phyloP scores from a whole-genome alignment of 2,888 invertebrate species.

The Lithodes maja region DNA sequence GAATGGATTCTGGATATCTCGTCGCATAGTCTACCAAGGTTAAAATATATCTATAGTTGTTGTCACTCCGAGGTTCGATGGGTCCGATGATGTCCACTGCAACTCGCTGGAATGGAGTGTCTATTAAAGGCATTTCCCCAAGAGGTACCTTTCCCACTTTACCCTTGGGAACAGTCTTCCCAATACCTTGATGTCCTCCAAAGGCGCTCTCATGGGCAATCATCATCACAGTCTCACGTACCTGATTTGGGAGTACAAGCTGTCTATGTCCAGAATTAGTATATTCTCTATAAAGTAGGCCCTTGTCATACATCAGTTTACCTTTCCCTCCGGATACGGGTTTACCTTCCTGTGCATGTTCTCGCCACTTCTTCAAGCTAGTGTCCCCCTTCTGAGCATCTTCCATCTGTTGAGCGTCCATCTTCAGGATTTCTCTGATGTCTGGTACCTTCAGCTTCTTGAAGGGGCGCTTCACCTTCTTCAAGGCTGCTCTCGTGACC shows the following conservation, averaged over 20 bases:
- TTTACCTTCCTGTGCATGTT: not conserved
- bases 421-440: not conserved
- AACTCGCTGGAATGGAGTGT: too few species aligned
- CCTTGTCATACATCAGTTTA: not conserved
- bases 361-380: slow-evolving; percentile 1
- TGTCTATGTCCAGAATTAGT: not conserved
- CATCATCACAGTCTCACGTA: not conserved
- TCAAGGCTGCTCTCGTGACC: not conserved
- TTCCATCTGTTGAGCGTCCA: not conserved
- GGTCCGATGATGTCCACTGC: too few species aligned
- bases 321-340: not conserved
- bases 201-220: not conserved
- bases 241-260: not conserved
- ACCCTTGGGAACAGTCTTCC: too few species aligned
- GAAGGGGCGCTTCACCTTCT: not conserved
- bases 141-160: too few species aligned
- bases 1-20: too few species aligned
- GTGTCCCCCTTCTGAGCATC: not conserved
- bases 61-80: too few species aligned
- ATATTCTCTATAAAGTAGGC: not conserved
- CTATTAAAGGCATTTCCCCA: too few species aligned
- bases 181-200: slow-evolving; percentile 1
- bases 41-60: too few species aligned
- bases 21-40: too few species aligned
- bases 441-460: slow-evolving; percentile 1